Evolutionary conservation across 2,888 invertebrate genomes (phyloP).

Genomic region (Torymus aiolomorphi): DNA sequence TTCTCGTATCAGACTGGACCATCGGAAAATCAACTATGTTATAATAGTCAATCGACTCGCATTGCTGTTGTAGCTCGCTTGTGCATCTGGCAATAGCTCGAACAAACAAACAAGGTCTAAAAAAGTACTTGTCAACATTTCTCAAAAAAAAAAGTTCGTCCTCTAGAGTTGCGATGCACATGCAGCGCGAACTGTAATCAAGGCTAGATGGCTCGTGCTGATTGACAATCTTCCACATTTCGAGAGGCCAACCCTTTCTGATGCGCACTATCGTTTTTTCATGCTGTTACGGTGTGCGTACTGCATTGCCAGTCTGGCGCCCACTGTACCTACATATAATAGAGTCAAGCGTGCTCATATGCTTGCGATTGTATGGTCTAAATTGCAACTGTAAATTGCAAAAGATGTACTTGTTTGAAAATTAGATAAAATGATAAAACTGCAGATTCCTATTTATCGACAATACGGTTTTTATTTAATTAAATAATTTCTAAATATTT

Average conservation of each 20-base stretch:
- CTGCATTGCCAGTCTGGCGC: not conserved
- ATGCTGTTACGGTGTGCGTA: constrained; percentile 24
- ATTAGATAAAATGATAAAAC: too few relatives aligned
- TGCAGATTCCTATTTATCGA: too few relatives aligned
- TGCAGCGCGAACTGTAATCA: constrained; percentile 66
- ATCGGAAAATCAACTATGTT: too few relatives aligned
- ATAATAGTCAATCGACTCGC: too few relatives aligned
- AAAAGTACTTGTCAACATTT: constrained; percentile 42
- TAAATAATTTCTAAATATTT: too few relatives aligned
- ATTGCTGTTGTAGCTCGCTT: too few relatives aligned
- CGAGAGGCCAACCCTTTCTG: constrained; percentile 7
- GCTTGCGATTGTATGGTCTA: constrained; percentile 22
- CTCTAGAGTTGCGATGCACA: constrained; percentile 9
- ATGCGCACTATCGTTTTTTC: not conserved
- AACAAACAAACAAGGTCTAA: too few relatives aligned
- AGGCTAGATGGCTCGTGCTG: constrained; percentile 68
- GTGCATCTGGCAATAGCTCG: too few relatives aligned
- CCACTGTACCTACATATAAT: constrained; percentile 44
- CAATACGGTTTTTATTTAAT: too few relatives aligned
- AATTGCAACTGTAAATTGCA: constrained; percentile 40
- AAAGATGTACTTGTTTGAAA: too few relatives aligned
- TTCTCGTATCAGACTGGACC: too few relatives aligned
- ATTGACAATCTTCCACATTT: constrained; percentile 70
- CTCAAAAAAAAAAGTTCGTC: constrained; percentile 41
- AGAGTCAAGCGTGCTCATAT: constrained; percentile 52